Conservation (phyloP, 2,113 vertebrate species). For the Poeciliopsis turrubarensis region DNA sequence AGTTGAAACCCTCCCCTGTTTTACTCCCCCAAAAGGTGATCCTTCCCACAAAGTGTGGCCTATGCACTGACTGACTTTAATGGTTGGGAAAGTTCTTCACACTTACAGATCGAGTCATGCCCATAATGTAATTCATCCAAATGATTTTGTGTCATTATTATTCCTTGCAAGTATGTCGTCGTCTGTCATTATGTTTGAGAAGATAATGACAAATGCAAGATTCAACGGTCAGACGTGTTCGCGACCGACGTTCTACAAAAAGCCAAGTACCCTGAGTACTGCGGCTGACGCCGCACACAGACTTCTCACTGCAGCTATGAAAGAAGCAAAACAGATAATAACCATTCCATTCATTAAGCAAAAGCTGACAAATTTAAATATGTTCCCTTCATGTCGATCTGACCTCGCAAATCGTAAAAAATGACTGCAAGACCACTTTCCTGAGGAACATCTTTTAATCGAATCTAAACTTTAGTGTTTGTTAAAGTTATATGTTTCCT, state of each 20-base stretch:
- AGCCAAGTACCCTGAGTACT: not conserved
- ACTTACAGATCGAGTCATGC: not conserved
- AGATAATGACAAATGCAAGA: not conserved
- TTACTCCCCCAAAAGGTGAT: too few species aligned
- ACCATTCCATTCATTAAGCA: not conserved
- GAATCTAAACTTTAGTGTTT: too few species aligned
- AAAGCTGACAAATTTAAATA: not conserved
- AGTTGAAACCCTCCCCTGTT: too few species aligned
- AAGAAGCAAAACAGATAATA: not conserved
- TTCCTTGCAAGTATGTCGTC: too few species aligned
- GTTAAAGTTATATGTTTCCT: not conserved
- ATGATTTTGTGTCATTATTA: not conserved
- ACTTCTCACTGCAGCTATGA: not conserved
- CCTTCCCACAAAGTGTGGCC: too few species aligned
- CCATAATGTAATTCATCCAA: not conserved
- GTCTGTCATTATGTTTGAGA: too few species aligned
- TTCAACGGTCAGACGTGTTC: not conserved
- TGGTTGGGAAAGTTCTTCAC: not conserved
- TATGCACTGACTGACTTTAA: too few species aligned
- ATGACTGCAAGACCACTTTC: not conserved
- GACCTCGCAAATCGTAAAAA: slow-evolving; percentile 12
- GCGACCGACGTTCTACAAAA: not conserved
- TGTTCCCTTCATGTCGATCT: not conserved
- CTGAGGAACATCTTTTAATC: not conserved
- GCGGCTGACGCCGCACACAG: not conserved